These are phyloP conservation scores for Chlorodrepanis virens DNA, from an alignment of 2,113 vertebrate species.

Conservation along the genomic window DNA sequence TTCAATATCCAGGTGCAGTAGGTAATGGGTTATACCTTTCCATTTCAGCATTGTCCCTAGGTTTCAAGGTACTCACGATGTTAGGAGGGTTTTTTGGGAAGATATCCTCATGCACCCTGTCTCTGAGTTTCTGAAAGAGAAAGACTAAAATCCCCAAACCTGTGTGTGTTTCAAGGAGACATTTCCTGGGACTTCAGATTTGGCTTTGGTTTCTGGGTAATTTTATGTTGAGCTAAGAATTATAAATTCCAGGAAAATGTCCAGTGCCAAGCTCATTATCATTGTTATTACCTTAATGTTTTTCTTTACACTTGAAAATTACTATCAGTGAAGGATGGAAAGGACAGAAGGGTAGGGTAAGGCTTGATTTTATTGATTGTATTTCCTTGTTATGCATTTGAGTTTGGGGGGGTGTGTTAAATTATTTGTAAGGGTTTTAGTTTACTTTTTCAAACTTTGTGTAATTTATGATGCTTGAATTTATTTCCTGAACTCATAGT, in stretches of 20 bases:
- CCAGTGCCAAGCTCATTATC: neutral
- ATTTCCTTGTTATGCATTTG: neutral
- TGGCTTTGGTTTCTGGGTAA: neutral
- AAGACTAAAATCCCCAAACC: neutral
- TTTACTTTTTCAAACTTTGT: neutral
- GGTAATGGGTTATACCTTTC: neutral
- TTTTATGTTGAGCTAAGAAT: neutral
- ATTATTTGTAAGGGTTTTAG: neutral
- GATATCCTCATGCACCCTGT: neutral
- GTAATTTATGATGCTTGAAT: neutral
- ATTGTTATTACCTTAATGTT: neutral
- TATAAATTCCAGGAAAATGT: neutral
- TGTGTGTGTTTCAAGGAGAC: neutral
- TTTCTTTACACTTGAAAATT: neutral
- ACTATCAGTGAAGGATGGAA: neutral
- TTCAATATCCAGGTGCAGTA: neutral
- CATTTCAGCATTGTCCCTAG: neutral
- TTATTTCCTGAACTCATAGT: neutral
- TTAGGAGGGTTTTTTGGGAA: neutral
- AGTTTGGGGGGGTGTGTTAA: fast-evolving
- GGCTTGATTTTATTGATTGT: neutral
- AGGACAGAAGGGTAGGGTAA: neutral
- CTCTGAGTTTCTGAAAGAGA: neutral
- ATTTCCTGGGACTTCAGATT: neutral
- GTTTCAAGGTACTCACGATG: neutral